These are phyloP conservation scores for Cylloceria caligata DNA, from an alignment of 2,888 invertebrate species.

Conservation along the genomic window DNA sequence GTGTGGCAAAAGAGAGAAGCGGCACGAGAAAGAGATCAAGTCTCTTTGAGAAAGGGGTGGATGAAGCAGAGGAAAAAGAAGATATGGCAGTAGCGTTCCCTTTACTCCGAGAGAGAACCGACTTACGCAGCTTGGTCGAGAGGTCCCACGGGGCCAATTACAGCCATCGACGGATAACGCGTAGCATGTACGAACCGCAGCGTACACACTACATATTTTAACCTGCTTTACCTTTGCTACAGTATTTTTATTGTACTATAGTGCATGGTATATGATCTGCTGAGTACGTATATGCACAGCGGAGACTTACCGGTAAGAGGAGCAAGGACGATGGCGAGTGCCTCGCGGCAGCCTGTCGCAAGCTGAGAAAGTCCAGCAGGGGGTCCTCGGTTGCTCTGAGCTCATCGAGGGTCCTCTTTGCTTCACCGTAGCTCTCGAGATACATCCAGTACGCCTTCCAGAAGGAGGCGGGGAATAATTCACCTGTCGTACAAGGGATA, in stretches of 20 bases:
- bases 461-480: slow-evolving; percentile 88
- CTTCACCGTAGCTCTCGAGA: slow-evolving; percentile 87
- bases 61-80: background rate
- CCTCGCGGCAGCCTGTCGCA: slow-evolving; percentile 88
- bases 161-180: slow-evolving; percentile 57
- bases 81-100: slow-evolving; percentile 19
- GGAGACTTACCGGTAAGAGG: slow-evolving; percentile 89
- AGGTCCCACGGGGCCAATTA: slow-evolving; percentile 48
- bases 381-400: slow-evolving; percentile 88
- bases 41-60: slow-evolving; percentile 2
- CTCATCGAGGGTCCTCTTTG: slow-evolving; percentile 87
- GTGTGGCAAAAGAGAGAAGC: background rate
- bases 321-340: slow-evolving; percentile 88
- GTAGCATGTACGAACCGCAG: slow-evolving; percentile 53
- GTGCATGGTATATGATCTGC: background rate
- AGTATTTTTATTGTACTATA: slow-evolving; percentile 24
- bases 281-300: slow-evolving; percentile 3
- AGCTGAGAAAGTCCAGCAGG: slow-evolving; percentile 88
- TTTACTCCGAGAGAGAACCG: slow-evolving; percentile 16
- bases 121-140: background rate
- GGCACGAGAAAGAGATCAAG: slow-evolving; percentile 7
- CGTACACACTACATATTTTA: slow-evolving; percentile 31
- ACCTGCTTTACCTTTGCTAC: background rate
- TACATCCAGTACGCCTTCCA: slow-evolving; percentile 89
- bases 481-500: slow-evolving; percentile 78